Percentiles rank a stretch among this genome's conserved stretches.
Conservation (phyloP, 2,113 vertebrate species). For the Noctilio leporinus region DNA sequence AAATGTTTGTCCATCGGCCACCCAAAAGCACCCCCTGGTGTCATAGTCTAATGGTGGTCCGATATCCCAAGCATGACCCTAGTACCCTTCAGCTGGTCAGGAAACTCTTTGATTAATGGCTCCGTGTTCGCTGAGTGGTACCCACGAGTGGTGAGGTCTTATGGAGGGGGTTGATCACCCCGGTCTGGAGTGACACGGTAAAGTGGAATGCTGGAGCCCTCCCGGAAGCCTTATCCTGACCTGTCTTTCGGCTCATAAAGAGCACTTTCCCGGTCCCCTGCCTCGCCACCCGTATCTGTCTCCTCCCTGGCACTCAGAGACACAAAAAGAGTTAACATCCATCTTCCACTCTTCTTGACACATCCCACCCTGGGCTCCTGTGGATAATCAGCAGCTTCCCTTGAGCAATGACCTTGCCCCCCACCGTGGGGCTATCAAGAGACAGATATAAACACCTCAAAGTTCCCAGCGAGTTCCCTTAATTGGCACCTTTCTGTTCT, state of each 20-base stretch:
- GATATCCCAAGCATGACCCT: not conserved
- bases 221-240: fast-evolving
- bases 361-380: conserved; percentile 23
- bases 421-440: conserved; percentile 11
- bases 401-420: conserved; percentile 62
- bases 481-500: conserved; percentile 82
- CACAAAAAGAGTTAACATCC: conserved; percentile 52
- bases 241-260: not conserved
- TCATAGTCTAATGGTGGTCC: fast-evolving
- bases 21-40: fast-evolving
- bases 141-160: not conserved
- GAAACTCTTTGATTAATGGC: not conserved
- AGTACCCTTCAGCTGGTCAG: not conserved
- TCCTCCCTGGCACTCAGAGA: not conserved
- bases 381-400: conserved; percentile 52
- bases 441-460: conserved; percentile 69
- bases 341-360: conserved; percentile 18
- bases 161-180: not conserved
- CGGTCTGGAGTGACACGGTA: fast-evolving
- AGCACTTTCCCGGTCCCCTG: too few species aligned
- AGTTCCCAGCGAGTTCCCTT: conserved; percentile 69
- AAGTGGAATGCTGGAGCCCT: fast-evolving
- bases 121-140: not conserved
- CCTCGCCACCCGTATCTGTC: not conserved
- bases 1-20: not conserved